Evolutionary conservation across 1,140 invertebrate genomes (phyloP), one percentile per base, ranked within the genome.

Genomic region (Pseudomyrmex concolor): DNA sequence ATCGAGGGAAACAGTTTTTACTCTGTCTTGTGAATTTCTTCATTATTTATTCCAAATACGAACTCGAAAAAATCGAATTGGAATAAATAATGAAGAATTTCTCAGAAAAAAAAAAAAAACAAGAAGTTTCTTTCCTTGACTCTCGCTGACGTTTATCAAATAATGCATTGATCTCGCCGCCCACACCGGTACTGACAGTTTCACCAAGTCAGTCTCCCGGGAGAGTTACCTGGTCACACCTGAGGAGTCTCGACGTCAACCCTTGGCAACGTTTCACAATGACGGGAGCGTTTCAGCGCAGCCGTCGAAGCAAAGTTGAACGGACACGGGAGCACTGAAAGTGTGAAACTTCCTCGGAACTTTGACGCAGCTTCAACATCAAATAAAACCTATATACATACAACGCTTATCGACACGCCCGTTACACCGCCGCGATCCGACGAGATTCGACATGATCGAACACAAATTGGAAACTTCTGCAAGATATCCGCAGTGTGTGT

Each of bases 151-250:
- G n/a, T 78, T 73, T 74, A 22, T 50, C 50, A 84, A 87, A 88
- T 84, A 86, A 84, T 73, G 22, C 68, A 81, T 80, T 59, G 86
- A 88, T 84, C 68, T 59, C 55, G 15, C 50, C 22, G 8, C 10
- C n/a, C 51, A 34, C 19, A 48, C 64, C 64, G 76, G 19, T 59
- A 57, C 63, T 48, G 74, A 88, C 76, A 84, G 70, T 60, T 74
- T 3, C n/a, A 19, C 63, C 48, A 73, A 83, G 72, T 84, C 80
- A 50, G 51, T 71, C 86, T 13, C 74, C 50, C 34, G 34, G 4
- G 74, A 51, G 86, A 76, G 25, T 80, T 84, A 84, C 64, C 86
- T 84, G 83, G 83, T 59, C 43, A 59, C 74, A 84, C 83, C 83
- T 86, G 85, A 77, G 72, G 22, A 72, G 59, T 45, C 71, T 15